These are phyloP conservation scores for Hapalemur alaotrensis DNA, from an alignment of 2,797 vertebrate species.

Conservation along the genomic window DNA sequence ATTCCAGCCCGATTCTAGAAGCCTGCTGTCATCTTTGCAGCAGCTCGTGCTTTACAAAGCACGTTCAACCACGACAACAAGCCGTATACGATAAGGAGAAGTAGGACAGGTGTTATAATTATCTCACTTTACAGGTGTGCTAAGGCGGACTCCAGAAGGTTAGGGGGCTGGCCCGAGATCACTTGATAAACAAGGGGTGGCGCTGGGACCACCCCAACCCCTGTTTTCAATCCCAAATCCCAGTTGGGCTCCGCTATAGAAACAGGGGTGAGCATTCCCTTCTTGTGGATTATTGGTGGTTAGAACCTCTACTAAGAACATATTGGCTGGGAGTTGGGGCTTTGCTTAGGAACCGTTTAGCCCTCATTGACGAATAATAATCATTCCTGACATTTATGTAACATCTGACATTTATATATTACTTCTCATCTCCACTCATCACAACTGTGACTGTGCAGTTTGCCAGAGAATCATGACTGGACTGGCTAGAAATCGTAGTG, in stretches of 20 bases:
- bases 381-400: slow-evolving; percentile 67
- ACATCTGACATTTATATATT: slow-evolving; percentile 65
- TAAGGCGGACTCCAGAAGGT: not conserved
- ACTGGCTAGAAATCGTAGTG: slow-evolving; percentile 46
- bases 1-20: not conserved
- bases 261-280: not conserved
- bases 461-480: slow-evolving; percentile 63
- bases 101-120: not conserved
- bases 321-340: not conserved
- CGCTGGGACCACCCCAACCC: not conserved
- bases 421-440: slow-evolving; percentile 34
- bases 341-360: slow-evolving; percentile 63
- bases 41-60: not conserved
- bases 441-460: slow-evolving; percentile 62
- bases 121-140: not conserved
- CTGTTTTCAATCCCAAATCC: not conserved
- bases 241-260: not conserved
- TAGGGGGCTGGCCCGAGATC: not conserved
- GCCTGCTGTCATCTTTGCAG: not conserved
- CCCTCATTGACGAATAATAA: slow-evolving; percentile 57
- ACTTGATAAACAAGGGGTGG: not conserved
- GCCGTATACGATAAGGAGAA: not conserved
- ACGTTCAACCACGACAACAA: not conserved
- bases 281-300: not conserved
- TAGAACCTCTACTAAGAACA: slow-evolving; percentile 19